phyloP scores from a whole-genome alignment of 2,113 vertebrate genomes.

The Hyla sarda region DNA sequence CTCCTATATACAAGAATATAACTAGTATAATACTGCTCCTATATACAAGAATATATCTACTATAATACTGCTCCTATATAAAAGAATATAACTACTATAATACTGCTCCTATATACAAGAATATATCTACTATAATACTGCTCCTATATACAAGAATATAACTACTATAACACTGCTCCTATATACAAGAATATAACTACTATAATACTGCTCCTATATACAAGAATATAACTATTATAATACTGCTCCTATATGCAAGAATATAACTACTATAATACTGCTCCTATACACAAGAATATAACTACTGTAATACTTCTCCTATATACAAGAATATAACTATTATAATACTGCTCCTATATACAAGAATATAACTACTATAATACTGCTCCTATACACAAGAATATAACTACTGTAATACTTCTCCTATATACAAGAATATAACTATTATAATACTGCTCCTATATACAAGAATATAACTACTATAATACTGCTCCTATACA shows the following conservation, averaged over 20 bases:
- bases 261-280: neutral
- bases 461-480: too few relatives aligned
- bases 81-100: neutral
- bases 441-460: too few relatives aligned
- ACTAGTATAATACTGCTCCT: neutral
- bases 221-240: too few relatives aligned
- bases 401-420: slow-evolving; percentile 10
- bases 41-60: neutral
- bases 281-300: too few relatives aligned
- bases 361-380: slow-evolving; percentile 7
- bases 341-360: too few relatives aligned
- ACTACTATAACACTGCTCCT: neutral
- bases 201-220: neutral
- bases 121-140: neutral
- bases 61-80: neutral
- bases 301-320: neutral
- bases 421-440: neutral
- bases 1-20: neutral
- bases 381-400: neutral
- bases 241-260: neutral
- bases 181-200: neutral
- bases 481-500: neutral
- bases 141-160: neutral
- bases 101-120: neutral
- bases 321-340: neutral